Percentiles rank a stretch among this genome's conserved stretches.
Evolutionary conservation across 2,888 invertebrate genomes (phyloP).

Genomic region (Panopea generosa): DNA sequence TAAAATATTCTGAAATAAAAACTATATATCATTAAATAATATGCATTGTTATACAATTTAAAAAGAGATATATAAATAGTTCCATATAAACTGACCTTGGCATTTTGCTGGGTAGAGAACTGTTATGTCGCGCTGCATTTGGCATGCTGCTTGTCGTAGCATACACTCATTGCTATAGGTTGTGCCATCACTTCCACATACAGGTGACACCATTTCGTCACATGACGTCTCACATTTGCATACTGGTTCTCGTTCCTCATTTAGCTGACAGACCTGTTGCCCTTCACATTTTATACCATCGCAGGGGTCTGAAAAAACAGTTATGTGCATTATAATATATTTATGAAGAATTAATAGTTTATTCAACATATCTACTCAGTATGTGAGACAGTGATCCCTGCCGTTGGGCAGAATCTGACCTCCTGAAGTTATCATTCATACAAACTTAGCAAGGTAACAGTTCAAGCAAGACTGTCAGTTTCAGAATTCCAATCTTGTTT

Average conservation of each 20-base stretch:
- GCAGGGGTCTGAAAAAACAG: slow-evolving; percentile 91
- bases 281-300: slow-evolving; percentile 91
- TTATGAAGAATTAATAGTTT: too few relatives aligned
- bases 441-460: too few relatives aligned
- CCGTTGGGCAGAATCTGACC: too few relatives aligned
- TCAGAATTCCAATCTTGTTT: too few relatives aligned
- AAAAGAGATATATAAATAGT: too few relatives aligned
- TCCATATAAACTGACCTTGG: slow-evolving; percentile 84
- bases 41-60: too few relatives aligned
- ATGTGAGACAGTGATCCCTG: too few relatives aligned
- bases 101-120: slow-evolving; percentile 94
- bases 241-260: slow-evolving; percentile 90
- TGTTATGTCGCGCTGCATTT: slow-evolving; percentile 89
- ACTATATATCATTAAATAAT: too few relatives aligned
- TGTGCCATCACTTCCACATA: slow-evolving; percentile 96
- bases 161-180: slow-evolving; percentile 98
- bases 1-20: too few relatives aligned
- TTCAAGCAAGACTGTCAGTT: too few relatives aligned
- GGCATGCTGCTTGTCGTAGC: slow-evolving; percentile 95
- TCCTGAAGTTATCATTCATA: too few relatives aligned
- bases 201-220: slow-evolving; percentile 87
- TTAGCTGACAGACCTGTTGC: slow-evolving; percentile 93
- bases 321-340: background rate
- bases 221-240: slow-evolving; percentile 92
- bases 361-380: too few relatives aligned